These are phyloP conservation scores for Diabrotica virgifera DNA, from an alignment of 1,140 invertebrate species.

Conservation along the genomic window DNA sequence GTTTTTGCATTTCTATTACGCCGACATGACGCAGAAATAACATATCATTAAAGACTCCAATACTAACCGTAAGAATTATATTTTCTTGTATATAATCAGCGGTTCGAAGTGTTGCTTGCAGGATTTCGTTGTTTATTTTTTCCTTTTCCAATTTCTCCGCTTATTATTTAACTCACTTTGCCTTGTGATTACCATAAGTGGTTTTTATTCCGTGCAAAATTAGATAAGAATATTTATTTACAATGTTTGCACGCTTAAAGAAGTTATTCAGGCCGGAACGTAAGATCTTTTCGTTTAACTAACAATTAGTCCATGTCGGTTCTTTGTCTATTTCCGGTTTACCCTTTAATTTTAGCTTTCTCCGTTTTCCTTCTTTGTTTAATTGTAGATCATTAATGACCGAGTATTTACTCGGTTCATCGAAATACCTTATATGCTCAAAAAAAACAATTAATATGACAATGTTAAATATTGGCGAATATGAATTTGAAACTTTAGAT, in stretches of 20 bases:
- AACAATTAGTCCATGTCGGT: too few species aligned
- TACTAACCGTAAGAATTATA: neutral
- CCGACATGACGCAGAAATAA: neutral
- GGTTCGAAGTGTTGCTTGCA: neutral
- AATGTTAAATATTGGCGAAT: too few species aligned
- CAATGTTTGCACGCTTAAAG: neutral
- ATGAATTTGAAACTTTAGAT: too few species aligned
- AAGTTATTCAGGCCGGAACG: too few species aligned
- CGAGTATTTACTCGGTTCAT: too few species aligned
- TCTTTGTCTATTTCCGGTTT: too few species aligned
- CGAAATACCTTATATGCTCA: too few species aligned
- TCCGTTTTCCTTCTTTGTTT: too few species aligned
- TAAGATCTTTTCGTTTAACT: too few species aligned
- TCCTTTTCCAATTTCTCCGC: neutral
- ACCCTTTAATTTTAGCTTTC: too few species aligned
- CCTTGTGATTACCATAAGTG: constrained; percentile 2
- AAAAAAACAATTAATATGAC: too few species aligned
- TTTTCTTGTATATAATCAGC: neutral
- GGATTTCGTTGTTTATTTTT: neutral
- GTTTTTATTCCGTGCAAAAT: neutral
- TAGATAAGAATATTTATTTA: neutral
- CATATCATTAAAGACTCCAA: neutral
- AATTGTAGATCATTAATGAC: too few species aligned
- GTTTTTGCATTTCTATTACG: neutral
- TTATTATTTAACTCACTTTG: neutral